These are phyloP conservation scores for Taurulus bubalis DNA, from an alignment of 2,113 vertebrate genomes.

Conservation along the genomic window DNA sequence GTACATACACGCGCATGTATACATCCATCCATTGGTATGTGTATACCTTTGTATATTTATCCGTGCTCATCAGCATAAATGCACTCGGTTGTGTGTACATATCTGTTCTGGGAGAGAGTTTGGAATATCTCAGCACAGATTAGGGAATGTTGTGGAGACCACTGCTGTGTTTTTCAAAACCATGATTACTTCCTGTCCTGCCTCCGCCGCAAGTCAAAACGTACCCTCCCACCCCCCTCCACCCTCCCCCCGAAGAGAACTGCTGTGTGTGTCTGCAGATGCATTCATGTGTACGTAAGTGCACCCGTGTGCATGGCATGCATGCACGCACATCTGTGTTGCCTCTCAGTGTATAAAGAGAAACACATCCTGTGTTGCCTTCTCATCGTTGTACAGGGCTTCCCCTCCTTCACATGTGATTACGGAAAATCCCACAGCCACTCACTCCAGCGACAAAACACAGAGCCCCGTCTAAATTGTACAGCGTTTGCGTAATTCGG, in stretches of 20 bases:
- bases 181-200: slow-evolving; percentile 87
- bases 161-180: slow-evolving; percentile 81
- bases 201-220: slow-evolving; percentile 59
- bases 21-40: slow-evolving; percentile 74
- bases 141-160: slow-evolving; percentile 80
- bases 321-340: slow-evolving; percentile 72
- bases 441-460: slow-evolving; percentile 60
- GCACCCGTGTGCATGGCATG: slow-evolving; percentile 21
- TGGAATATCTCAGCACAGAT: slow-evolving; percentile 85
- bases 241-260: slow-evolving; percentile 15
- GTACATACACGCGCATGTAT: slow-evolving; percentile 64
- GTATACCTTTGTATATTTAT: slow-evolving; percentile 67
- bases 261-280: slow-evolving; percentile 43
- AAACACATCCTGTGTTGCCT: slow-evolving; percentile 61
- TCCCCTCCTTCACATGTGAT: slow-evolving; percentile 78
- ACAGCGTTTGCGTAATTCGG: slow-evolving; percentile 72
- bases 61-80: slow-evolving; percentile 67
- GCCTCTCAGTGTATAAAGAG: slow-evolving; percentile 63
- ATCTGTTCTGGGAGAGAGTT: slow-evolving; percentile 79
- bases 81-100: slow-evolving; percentile 62
- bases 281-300: slow-evolving; percentile 18
- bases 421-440: slow-evolving; percentile 77
- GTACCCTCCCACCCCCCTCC: not conserved
- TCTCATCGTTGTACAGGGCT: slow-evolving; percentile 67
- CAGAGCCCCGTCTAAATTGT: slow-evolving; percentile 71